Percentiles rank a stretch among this genome's conserved stretches.
phyloP scores from a whole-genome alignment of 23 tunicate genomes.

The Styela clava region DNA sequence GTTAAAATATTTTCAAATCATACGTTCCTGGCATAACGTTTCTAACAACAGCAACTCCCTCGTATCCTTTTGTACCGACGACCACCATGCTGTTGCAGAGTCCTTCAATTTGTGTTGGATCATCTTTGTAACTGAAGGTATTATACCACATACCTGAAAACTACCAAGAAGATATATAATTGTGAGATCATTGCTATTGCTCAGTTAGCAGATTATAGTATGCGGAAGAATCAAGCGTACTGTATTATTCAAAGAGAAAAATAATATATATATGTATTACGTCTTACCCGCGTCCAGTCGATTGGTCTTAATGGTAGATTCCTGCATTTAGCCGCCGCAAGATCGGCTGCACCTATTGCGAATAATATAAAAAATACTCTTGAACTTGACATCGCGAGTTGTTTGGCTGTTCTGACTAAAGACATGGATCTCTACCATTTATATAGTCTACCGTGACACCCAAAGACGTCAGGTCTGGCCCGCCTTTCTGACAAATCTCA shows the following conservation, averaged over 20 bases:
- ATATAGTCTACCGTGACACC: background rate
- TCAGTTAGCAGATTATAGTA: no score
- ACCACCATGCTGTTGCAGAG: constrained; percentile 12
- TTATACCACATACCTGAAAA: constrained; percentile 10
- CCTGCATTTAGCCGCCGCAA: background rate
- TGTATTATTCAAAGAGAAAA: no score
- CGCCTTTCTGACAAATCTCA: no score
- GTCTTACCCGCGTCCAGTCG: background rate
- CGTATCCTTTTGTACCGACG: background rate
- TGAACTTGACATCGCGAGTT: background rate
- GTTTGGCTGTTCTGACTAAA: background rate
- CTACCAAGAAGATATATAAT: no score
- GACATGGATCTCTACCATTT: background rate
- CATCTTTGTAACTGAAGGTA: background rate
- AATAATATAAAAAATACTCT: background rate
- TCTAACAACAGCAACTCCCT: constrained; percentile 5
- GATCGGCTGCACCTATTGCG: background rate
- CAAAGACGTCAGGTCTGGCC: background rate
- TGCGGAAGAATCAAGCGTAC: no score
- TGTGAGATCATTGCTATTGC: no score
- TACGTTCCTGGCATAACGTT: background rate
- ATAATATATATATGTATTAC: no score
- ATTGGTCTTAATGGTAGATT: background rate
- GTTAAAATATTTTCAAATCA: background rate
- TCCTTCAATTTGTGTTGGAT: background rate